These are phyloP conservation scores for Ptychochromis oligacanthus DNA, from an alignment of 2,113 vertebrate species.

Conservation along the genomic window DNA sequence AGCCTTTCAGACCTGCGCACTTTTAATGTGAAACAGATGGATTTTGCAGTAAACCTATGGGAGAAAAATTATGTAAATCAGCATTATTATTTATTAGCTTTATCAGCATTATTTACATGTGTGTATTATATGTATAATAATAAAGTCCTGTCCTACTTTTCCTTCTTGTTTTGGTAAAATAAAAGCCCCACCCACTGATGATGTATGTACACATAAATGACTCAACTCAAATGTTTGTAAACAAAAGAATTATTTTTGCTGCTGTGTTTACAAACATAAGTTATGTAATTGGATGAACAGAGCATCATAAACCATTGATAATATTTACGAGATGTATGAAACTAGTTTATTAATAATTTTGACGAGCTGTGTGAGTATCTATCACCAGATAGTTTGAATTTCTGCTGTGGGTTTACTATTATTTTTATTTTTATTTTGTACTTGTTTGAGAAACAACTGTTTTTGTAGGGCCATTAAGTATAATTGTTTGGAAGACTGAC, in stretches of 20 bases:
- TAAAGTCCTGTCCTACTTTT: background rate
- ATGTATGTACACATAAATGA: background rate
- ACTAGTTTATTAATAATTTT: background rate
- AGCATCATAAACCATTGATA: background rate
- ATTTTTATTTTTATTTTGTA: background rate
- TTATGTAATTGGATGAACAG: background rate
- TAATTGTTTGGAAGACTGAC: too few relatives aligned
- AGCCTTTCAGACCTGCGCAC: background rate
- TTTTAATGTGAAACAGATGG: background rate
- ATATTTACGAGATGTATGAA: background rate
- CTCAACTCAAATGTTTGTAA: background rate
- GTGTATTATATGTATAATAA: background rate
- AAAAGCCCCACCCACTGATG: background rate
- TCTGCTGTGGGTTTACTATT: background rate
- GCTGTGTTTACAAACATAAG: constrained; percentile 26
- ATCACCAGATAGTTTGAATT: background rate
- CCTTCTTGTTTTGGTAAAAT: background rate
- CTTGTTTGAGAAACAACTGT: background rate
- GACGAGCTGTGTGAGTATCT: background rate
- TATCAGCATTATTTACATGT: too few relatives aligned
- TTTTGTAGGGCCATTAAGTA: too few relatives aligned
- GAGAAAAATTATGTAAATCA: background rate
- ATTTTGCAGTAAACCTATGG: background rate
- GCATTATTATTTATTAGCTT: background rate
- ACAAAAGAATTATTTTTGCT: background rate